Evolutionary conservation across 2,113 vertebrate species (phyloP), one percentile per base, ranked within the genome.

Genomic region (Heterocephalus glaber): DNA sequence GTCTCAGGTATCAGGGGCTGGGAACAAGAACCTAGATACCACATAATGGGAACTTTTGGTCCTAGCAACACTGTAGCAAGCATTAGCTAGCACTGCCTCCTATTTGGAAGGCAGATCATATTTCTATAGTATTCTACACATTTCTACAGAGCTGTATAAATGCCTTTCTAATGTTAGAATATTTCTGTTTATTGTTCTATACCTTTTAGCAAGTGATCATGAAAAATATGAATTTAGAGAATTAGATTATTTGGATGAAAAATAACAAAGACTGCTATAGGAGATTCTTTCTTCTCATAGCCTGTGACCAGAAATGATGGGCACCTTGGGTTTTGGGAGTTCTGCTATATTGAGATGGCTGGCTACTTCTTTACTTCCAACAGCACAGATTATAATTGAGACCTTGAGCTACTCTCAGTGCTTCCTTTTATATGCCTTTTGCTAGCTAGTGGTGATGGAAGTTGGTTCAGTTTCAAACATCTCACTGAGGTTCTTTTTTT

Each of bases 351-450:
- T 72, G 17, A 16, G 9, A 24, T 92, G 86, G 66, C 9, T 16
- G 89, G 41, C 4, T 92, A 61, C 26, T 61, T 84, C 41, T 80
- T 81, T 76, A 80, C 16, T 33, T 38, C 22, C 17, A 89, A 70
- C 12, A 82, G 9, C 1, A 30, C 2, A 38, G 35, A 72, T 86
- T 87, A 58, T 86, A 81, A 70, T n/a, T 86, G 24, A 89, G 74
- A 76, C 60, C 19, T 79, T 28, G 47, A 61, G 2, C 60, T 83
- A 74, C 14, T 38, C 41, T 94, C 85, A 74, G 68, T 58, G 6
- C 13, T 92, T 84, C 60, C 41, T 20, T 96, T 90, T 86, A 83
- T 82, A 83, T 72, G 38, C n/a, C 5, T 49, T 58, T 77, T 92
- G 35, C 4, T 79, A 87, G 33, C 7, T 22, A 58, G 0, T 86